Conservation (phyloP, 2,888 invertebrate species). For the Cephus nigrinus region DNA sequence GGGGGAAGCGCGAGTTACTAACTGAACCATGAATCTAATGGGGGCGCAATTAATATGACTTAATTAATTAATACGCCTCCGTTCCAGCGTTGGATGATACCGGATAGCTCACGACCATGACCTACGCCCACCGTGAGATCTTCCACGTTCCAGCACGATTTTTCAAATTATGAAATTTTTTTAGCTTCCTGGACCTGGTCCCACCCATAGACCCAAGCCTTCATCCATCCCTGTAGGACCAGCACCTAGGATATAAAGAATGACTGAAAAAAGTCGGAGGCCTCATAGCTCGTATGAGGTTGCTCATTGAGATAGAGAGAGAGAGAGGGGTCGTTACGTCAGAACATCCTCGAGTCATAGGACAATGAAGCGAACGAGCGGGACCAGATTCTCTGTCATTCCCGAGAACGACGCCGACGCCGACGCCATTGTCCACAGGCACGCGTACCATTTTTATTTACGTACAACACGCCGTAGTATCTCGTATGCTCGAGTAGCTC, state of each 20-base stretch:
- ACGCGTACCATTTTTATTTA: neutral
- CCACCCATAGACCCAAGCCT: neutral
- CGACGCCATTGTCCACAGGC: neutral
- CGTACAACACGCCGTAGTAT: neutral
- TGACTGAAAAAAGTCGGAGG: neutral
- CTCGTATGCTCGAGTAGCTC: neutral
- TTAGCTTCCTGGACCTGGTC: neutral
- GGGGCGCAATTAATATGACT: constrained; percentile 50
- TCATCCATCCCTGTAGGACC: too few species aligned
- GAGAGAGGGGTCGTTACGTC: neutral
- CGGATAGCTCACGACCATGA: constrained; percentile 38
- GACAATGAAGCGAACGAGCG: neutral
- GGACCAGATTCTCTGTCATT: neutral
- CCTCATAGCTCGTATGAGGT: neutral
- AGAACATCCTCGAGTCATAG: neutral
- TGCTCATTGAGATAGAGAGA: neutral
- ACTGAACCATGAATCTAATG: constrained; percentile 3
- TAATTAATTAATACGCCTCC: constrained; percentile 58
- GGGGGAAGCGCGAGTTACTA: neutral
- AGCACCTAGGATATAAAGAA: neutral
- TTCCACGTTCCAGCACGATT: neutral
- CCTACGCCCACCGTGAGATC: constrained; percentile 40
- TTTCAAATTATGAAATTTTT: neutral
- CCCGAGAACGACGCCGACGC: neutral
- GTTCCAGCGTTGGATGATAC: constrained; percentile 31